Evolutionary conservation across 2,888 invertebrate genomes (phyloP).

Genomic region (Mythimna lalbum): DNA sequence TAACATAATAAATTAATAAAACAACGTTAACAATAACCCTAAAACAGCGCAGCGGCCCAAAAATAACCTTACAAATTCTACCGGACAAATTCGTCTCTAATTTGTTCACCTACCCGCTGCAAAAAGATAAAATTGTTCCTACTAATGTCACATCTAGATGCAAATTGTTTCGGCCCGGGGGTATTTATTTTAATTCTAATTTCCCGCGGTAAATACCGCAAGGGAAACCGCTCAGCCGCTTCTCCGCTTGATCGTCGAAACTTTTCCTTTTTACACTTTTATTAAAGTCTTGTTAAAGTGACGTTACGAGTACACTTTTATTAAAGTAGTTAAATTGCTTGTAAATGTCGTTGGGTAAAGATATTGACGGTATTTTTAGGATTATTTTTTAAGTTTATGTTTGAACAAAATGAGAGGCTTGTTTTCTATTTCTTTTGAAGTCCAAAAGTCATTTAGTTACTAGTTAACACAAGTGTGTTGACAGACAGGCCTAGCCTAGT

Average conservation of each 20-base stretch:
- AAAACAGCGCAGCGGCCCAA: conserved; percentile 51
- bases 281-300: conserved; percentile 65
- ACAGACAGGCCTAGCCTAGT: too few relatives aligned
- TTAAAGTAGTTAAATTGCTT: conserved; percentile 55
- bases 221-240: conserved; percentile 74
- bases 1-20: conserved; percentile 54
- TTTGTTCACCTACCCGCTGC: conserved; percentile 67
- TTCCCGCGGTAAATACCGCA: conserved; percentile 86
- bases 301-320: conserved; percentile 55
- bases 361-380: conserved; percentile 26
- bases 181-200: conserved; percentile 89
- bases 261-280: conserved; percentile 65
- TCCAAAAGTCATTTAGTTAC: neutral
- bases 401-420: neutral
- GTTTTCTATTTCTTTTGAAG: neutral
- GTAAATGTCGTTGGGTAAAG: conserved; percentile 48
- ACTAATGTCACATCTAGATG: conserved; percentile 90
- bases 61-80: conserved; percentile 61
- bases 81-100: conserved; percentile 63
- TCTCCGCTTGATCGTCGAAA: conserved; percentile 62
- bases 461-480: too few relatives aligned
- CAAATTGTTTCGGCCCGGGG: conserved; percentile 86
- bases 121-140: conserved; percentile 79
- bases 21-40: conserved; percentile 53
- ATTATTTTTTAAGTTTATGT: conserved; percentile 7